phyloP scores from a whole-genome alignment of 2,113 vertebrate genomes.

The Mus pahari region DNA sequence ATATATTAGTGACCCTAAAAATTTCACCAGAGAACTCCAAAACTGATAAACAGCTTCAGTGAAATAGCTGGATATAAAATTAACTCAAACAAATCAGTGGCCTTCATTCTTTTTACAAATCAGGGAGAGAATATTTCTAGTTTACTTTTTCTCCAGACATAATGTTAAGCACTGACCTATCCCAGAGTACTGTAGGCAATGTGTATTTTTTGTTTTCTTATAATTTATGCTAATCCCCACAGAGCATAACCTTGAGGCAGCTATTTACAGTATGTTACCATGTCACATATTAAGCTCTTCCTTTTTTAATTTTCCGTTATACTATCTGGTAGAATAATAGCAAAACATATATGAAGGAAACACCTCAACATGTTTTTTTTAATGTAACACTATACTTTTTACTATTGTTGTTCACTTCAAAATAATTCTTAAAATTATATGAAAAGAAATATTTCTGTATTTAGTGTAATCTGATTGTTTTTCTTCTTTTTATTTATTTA shows the following conservation, averaged over 20 bases:
- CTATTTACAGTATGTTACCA: neutral
- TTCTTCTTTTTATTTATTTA: neutral
- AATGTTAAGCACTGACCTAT: neutral
- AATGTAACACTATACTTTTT: neutral
- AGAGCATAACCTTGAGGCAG: neutral
- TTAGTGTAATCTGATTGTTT: neutral
- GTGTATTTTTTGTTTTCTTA: neutral
- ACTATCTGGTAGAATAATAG: neutral
- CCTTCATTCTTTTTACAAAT: neutral
- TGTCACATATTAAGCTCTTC: neutral
- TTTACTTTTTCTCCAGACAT: neutral
- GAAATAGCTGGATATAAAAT: no score
- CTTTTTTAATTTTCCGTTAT: neutral
- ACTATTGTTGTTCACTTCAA: neutral
- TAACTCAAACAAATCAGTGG: no score
- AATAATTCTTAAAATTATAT: neutral
- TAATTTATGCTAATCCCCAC: neutral
- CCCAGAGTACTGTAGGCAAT: neutral
- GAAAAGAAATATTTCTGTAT: neutral
- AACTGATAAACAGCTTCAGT: no score
- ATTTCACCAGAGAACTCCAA: no score
- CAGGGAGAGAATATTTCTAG: neutral
- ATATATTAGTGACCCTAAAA: no score
- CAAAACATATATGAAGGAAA: neutral
- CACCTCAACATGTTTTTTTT: neutral